These are phyloP conservation scores for Danaus plexippus DNA, from an alignment of 1,140 invertebrate genomes.

Conservation along the genomic window DNA sequence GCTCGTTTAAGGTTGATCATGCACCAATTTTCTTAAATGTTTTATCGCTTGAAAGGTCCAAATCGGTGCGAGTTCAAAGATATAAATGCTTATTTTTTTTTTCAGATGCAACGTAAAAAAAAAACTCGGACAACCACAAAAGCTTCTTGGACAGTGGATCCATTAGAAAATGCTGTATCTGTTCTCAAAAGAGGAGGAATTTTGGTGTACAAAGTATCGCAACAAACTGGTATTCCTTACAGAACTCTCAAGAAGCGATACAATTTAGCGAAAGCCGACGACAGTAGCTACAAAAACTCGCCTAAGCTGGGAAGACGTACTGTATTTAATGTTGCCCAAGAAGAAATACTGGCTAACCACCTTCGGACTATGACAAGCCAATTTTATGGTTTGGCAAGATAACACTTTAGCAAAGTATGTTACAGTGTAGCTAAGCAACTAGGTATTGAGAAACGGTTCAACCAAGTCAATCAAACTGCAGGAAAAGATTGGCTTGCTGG, in stretches of 20 bases:
- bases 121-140: not conserved
- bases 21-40: no score
- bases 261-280: no score
- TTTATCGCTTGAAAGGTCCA: no score
- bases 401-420: constrained; percentile 7
- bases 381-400: constrained; percentile 3
- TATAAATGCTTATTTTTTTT: no score
- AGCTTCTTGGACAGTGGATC: not conserved
- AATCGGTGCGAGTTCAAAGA: no score
- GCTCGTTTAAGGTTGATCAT: no score
- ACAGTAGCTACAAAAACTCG: no score
- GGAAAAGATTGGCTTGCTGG: constrained; percentile 15
- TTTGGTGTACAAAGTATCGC: not conserved
- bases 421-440: constrained; percentile 7
- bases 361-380: constrained; percentile 7
- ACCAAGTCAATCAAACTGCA: constrained; percentile 11
- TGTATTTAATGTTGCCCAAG: constrained; percentile 4
- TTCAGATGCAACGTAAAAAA: no score
- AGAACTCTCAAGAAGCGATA: no score
- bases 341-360: constrained; percentile 6
- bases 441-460: constrained; percentile 8
- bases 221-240: no score
- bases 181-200: not conserved
- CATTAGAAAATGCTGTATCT: no score
- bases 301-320: not conserved